Base-by-base conservation (phyloP, 2,888 invertebrate species). In the Leptarthrus brevirostris region DNA sequence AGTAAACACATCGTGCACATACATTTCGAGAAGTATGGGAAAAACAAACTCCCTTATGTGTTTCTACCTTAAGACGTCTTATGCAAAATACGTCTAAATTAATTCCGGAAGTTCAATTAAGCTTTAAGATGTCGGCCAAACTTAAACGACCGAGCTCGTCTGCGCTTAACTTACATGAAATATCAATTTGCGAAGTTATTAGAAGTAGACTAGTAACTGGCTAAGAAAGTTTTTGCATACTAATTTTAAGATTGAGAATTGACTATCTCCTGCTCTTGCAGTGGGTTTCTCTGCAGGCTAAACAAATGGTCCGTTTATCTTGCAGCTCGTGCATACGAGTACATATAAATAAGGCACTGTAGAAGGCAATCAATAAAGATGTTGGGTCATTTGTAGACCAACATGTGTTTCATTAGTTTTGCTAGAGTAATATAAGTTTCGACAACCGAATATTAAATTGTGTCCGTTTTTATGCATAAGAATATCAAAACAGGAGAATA, bases 161-260 rank as follows among this genome's bases (percentile, higher is more conserved):
- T 44, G 44, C 20, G 58, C 54, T 56, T 52, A 66, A 75, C 72
- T 72, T 64, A 72, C 64, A 75, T 75, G 72, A 75, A 75, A 74
- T 75, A 75, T 75, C 74, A 75, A 75, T 75, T 75, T 75, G 69
- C 61, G 22, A 69, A 58, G 74, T 72, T 75, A 75, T 75, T 71
- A 71, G 61, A 54, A 44, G 44, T 47, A 58, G 56, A 12, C 56
- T 44, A 44, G 47, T 52, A 69, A 52, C 69, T 69, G 69, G 52
- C 56, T 64, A 70, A 64, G 61, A 71, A 75, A 73, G 73, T 73
- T 75, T 69, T 73, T 73, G 75, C 49, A 75, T 75, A 73, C 73
- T 75, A 73, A 75, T 75, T 75, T 56, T 14, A 16, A 30, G 22
- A 53, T 52, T 20, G 47, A 71, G 44, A 66, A 10, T 18, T 24